phyloP scores from a whole-genome alignment of 30 jellyfish, hydroid and myxozoan genomes.

The Turritopsis rubra region DNA sequence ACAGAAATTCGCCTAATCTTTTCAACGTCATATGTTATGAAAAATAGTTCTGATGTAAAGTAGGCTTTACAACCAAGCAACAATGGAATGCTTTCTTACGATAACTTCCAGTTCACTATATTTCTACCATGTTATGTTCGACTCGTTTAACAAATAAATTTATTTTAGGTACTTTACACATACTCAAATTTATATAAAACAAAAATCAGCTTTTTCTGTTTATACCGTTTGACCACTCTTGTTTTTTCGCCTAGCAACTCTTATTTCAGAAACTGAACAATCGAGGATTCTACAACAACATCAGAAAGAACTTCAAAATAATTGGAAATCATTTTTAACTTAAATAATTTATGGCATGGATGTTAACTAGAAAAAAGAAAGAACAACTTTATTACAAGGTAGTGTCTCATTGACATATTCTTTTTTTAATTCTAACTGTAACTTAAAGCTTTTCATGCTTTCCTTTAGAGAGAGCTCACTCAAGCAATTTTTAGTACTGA shows the following conservation, averaged over 20 bases:
- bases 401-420: not conserved
- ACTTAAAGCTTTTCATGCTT: no score
- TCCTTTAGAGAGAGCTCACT: no score
- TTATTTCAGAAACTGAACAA: not conserved
- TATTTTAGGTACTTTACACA: not conserved
- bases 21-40: no score
- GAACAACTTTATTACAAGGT: not conserved
- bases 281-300: not conserved
- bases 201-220: not conserved
- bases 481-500: no score
- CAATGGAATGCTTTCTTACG: not conserved
- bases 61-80: not conserved
- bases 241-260: not conserved
- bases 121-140: not conserved
- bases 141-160: not conserved
- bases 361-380: not conserved
- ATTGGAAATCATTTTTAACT: not conserved
- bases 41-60: not conserved
- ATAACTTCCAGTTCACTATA: not conserved
- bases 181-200: not conserved
- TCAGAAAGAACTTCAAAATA: not conserved
- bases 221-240: not conserved
- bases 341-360: not conserved
- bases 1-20: no score
- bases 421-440: no score